These are phyloP conservation scores for Colostygia pectinataria DNA, from an alignment of 2,888 invertebrate genomes.

Conservation along the genomic window DNA sequence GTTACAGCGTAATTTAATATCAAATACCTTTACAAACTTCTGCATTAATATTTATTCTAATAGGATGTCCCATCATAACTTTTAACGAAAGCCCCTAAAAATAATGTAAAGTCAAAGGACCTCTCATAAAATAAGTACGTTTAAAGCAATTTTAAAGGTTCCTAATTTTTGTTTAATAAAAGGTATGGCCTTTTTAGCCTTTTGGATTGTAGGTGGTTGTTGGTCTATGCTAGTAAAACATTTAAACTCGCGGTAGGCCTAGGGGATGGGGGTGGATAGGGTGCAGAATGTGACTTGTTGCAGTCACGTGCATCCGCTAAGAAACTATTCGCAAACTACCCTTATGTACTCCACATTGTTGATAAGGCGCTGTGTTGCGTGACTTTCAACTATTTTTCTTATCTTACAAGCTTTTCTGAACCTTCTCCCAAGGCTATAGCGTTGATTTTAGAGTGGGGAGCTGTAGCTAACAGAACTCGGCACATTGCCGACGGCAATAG, in stretches of 20 bases:
- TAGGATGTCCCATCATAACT: too few relatives aligned
- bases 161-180: too few relatives aligned
- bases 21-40: too few relatives aligned
- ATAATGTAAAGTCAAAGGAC: too few relatives aligned
- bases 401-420: slow-evolving; percentile 9
- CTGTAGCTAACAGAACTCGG: slow-evolving; percentile 1
- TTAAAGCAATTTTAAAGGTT: too few relatives aligned
- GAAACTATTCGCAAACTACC: slow-evolving; percentile 48
- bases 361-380: slow-evolving; percentile 22
- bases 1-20: too few relatives aligned
- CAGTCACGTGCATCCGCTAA: slow-evolving; percentile 61
- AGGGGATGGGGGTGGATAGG: slow-evolving; percentile 39
- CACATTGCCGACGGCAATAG: slow-evolving; percentile 27
- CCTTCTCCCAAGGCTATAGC: slow-evolving; percentile 3
- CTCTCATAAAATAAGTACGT: too few relatives aligned
- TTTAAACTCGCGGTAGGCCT: slow-evolving; percentile 42
- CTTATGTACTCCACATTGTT: slow-evolving; percentile 37
- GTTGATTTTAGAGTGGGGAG: neutral
- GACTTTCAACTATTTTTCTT: slow-evolving; percentile 17
- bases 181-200: too few relatives aligned
- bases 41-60: too few relatives aligned
- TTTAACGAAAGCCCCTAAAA: too few relatives aligned
- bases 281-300: slow-evolving; percentile 69
- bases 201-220: too few relatives aligned
- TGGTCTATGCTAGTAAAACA: too few relatives aligned